These are phyloP conservation scores for Aulostomus chinensis DNA, from an alignment of 2,797 vertebrate species.

Conservation along the genomic window DNA sequence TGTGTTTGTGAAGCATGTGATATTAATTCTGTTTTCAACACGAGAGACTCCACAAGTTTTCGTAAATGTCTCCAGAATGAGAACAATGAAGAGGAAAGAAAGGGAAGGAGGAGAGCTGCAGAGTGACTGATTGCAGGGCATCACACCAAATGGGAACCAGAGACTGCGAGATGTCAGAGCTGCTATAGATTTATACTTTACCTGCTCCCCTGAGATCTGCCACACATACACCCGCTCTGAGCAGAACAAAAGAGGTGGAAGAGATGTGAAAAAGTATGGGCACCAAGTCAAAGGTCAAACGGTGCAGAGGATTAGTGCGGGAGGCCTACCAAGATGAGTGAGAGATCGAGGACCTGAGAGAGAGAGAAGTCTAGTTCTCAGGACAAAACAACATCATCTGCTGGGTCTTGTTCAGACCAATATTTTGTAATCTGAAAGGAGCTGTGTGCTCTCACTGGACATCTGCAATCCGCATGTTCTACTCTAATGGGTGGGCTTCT, in stretches of 20 bases:
- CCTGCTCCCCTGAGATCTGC: conserved; percentile 66
- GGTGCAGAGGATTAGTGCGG: conserved; percentile 57
- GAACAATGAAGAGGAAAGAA: conserved; percentile 44
- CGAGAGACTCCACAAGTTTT: conserved; percentile 25
- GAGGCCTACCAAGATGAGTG: conserved; percentile 51
- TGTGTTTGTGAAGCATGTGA: conserved; percentile 24
- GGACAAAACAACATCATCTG: conserved; percentile 56
- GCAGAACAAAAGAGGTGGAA: conserved; percentile 55
- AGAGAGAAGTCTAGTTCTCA: too few species aligned
- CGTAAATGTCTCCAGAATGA: conserved; percentile 32
- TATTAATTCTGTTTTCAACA: conserved; percentile 23
- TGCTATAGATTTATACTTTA: conserved; percentile 70
- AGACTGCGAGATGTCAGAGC: conserved; percentile 68
- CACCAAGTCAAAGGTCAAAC: conserved; percentile 62
- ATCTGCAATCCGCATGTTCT: conserved; percentile 76
- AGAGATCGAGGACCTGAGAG: conserved; percentile 49
- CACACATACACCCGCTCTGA: conserved; percentile 60
- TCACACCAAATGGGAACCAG: conserved; percentile 75
- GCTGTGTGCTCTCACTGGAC: conserved; percentile 38
- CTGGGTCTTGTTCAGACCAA: conserved; percentile 75
- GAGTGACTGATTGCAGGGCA: conserved; percentile 68
- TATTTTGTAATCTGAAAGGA: conserved; percentile 66
- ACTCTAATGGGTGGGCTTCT: conserved; percentile 67
- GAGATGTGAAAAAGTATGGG: conserved; percentile 55
- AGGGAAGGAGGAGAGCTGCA: conserved; percentile 27